These are phyloP conservation scores for Hylaeus anthracinus DNA, from an alignment of 1,140 invertebrate species.

Conservation along the genomic window DNA sequence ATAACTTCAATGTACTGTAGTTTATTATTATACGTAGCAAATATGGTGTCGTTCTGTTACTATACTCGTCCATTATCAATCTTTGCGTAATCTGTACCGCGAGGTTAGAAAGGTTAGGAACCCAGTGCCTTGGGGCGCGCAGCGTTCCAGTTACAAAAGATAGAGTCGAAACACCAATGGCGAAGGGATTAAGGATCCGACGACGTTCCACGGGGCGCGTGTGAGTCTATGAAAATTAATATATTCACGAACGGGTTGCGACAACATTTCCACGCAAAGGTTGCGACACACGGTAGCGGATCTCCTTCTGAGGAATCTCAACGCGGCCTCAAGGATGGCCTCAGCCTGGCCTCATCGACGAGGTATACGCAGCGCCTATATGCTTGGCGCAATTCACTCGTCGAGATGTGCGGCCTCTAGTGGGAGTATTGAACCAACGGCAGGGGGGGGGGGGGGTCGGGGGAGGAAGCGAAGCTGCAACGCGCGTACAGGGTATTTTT, in stretches of 20 bases:
- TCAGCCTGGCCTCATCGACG: conserved; percentile 14
- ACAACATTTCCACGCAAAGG: conserved; percentile 20
- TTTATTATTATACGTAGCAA: too few relatives aligned
- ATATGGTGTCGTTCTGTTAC: too few relatives aligned
- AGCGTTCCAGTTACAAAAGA: too few relatives aligned
- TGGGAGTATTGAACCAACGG: not conserved
- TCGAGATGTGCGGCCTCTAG: conserved; percentile 11
- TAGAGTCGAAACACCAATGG: not conserved
- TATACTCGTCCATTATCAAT: too few relatives aligned
- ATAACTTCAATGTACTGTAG: too few relatives aligned
- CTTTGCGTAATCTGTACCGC: too few relatives aligned
- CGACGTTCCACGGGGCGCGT: not conserved
- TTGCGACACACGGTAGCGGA: conserved; percentile 35
- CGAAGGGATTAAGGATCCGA: not conserved
- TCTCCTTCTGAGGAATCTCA: conserved; percentile 44
- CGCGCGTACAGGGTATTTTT: conserved; percentile 5
- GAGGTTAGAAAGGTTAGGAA: too few relatives aligned
- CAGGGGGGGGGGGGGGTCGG: not conserved
- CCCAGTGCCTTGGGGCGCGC: too few relatives aligned
- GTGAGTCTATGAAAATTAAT: conserved; percentile 11
- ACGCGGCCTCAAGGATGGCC: conserved; percentile 20
- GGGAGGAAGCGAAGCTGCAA: not conserved
- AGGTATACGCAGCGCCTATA: conserved; percentile 15
- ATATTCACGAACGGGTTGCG: conserved; percentile 21
- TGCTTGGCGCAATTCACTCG: not conserved